These are phyloP conservation scores for Saxidomus purpurata DNA, from an alignment of 1,140 invertebrate genomes.

Conservation along the genomic window DNA sequence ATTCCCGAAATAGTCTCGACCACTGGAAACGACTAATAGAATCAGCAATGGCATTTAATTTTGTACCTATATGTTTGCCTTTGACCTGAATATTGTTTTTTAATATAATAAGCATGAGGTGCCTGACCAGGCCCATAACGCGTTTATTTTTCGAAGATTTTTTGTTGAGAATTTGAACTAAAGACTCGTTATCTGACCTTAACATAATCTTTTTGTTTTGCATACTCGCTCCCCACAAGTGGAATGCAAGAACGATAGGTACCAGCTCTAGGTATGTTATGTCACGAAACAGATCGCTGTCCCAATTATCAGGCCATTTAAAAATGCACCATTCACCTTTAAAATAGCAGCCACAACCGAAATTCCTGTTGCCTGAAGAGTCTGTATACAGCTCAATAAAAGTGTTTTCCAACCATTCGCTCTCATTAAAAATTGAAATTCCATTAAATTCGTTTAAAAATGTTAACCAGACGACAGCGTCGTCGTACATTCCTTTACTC, in stretches of 20 bases:
- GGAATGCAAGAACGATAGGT: not conserved
- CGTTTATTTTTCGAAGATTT: too few relatives aligned
- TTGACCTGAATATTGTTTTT: too few relatives aligned
- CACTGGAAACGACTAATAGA: too few relatives aligned
- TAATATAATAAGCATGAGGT: too few relatives aligned
- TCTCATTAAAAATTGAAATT: too few relatives aligned
- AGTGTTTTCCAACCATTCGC: not conserved
- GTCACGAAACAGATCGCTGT: not conserved
- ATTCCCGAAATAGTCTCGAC: too few relatives aligned
- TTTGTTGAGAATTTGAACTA: too few relatives aligned
- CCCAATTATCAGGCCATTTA: not conserved
- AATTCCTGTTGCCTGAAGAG: not conserved
- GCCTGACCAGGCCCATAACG: too few relatives aligned
- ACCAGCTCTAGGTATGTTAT: not conserved
- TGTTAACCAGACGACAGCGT: not conserved
- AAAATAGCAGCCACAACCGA: not conserved
- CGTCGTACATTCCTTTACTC: not conserved
- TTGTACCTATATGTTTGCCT: too few relatives aligned
- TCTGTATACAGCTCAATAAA: not conserved
- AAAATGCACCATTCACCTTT: not conserved
- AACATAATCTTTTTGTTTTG: not conserved
- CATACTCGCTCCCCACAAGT: not conserved
- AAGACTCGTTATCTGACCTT: too few relatives aligned
- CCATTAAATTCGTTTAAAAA: too few relatives aligned
- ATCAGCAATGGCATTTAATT: too few relatives aligned